phyloP scores from a whole-genome alignment of 2,888 invertebrate genomes.

The Scaptomyza caliginosa region DNA sequence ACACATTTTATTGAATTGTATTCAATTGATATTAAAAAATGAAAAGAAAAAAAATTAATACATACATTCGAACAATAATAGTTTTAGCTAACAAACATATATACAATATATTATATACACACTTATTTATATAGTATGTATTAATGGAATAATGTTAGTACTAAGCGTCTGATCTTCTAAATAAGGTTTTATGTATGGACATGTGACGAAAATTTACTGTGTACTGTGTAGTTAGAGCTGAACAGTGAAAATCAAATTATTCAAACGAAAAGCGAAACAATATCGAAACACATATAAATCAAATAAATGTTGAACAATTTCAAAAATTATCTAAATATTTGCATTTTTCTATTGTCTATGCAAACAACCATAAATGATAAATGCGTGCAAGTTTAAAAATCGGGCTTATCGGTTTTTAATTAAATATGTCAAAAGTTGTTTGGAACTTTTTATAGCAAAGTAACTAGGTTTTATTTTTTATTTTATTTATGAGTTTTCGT shows the following conservation, averaged over 20 bases:
- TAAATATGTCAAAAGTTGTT: neutral
- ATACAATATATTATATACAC: constrained; percentile 42
- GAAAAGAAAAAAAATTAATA: too few species aligned
- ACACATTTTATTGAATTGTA: constrained; percentile 34
- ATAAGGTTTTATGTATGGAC: constrained; percentile 39
- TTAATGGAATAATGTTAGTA: constrained; percentile 29
- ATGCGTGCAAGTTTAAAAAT: neutral
- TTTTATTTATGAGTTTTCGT: neutral
- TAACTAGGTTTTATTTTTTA: neutral
- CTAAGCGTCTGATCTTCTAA: constrained; percentile 46
- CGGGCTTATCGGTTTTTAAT: neutral
- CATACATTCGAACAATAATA: constrained; percentile 75
- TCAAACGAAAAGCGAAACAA: constrained; percentile 36
- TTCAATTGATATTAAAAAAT: constrained; percentile 37
- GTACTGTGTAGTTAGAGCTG: constrained; percentile 63
- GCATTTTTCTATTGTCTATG: neutral
- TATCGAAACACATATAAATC: constrained; percentile 50
- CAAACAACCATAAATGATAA: neutral
- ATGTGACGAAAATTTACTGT: constrained; percentile 42
- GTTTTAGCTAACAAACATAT: constrained; percentile 55
- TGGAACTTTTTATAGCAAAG: neutral
- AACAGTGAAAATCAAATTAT: constrained; percentile 56
- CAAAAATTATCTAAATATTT: neutral
- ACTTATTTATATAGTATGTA: constrained; percentile 16
- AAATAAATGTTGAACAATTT: constrained; percentile 64